Evolutionary conservation across 2,113 vertebrate genomes (phyloP), one percentile per base, ranked within the genome.

Genomic region (Ranitomeya imitator): DNA sequence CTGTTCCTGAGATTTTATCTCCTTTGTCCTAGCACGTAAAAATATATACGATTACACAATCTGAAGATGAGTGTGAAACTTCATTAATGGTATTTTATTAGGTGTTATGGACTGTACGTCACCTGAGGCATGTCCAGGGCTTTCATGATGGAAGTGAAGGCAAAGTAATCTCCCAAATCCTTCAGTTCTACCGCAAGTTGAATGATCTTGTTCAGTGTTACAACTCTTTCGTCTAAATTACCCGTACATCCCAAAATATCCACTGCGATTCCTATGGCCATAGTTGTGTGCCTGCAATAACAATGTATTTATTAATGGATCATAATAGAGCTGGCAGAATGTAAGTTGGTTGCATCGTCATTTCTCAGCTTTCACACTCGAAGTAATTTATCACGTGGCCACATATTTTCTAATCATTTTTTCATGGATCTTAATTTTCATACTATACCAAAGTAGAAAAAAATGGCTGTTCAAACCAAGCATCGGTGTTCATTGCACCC

Each of bases 101-200:
- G 10, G 31, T 10, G 14, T 76, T 11, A 23, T 71, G 51, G 18
- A 52, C 15, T 52, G 45, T 78, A 52, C 55, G 79, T 91, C 93
- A 99, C 98, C 97, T 99, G 98, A 18, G 96, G 96, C 96, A 99
- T 96, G 92, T 99, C 97, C 90, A 99, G 94, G 15, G 97, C 97
- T 92, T 99, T 99, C 98, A 99, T 99, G 92, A 99, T 91, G 45
- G 98, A 97, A 0, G 98, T 97, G 94, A 99, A 99, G 0, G 97
- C 96, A 23, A 96, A 99, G 90, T 99, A 93, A 91, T 99, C 97
- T 21, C 98, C 98, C 93, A 99, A 93, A 88, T 99, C 96, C 91
- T 99, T 99, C 89, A 99, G 93, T 90, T 99, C 97, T 92, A 97
- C 91, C 0, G 97, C 97, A 0, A 99, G 97, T 90, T 97, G 96